A percentile compares a stretch with the other conserved stretches of the same genome.
Evolutionary conservation across 2,888 invertebrate species (phyloP).

Genomic region (Patella caerulea): DNA sequence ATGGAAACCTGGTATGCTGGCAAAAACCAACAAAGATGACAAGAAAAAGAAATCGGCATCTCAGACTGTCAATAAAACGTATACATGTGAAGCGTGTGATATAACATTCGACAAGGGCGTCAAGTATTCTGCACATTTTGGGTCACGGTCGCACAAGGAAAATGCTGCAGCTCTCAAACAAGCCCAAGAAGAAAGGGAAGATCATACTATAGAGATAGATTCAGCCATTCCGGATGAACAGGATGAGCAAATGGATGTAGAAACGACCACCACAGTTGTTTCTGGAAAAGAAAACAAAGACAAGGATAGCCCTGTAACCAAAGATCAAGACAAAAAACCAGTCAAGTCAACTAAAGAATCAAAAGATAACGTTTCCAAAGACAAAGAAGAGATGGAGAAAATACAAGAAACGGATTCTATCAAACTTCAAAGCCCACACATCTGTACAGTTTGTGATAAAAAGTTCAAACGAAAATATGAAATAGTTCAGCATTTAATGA

Average conservation of each 20-base stretch:
- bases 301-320: background rate
- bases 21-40: slow-evolving; percentile 19
- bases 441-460: slow-evolving; percentile 62
- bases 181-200: too few relatives aligned
- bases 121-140: slow-evolving; percentile 54
- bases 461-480: slow-evolving; percentile 62
- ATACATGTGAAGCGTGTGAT: slow-evolving; percentile 48
- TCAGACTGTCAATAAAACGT: slow-evolving; percentile 24
- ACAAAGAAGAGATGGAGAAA: background rate
- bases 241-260: slow-evolving; percentile 22
- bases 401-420: slow-evolving; percentile 8
- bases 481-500: slow-evolving; percentile 77
- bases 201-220: background rate
- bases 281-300: slow-evolving; percentile 14
- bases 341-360: slow-evolving; percentile 15
- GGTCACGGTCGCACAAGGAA: slow-evolving; percentile 34
- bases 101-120: slow-evolving; percentile 48
- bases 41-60: background rate
- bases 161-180: background rate
- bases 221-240: slow-evolving; percentile 10
- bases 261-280: background rate
- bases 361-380: slow-evolving; percentile 17
- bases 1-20: slow-evolving; percentile 74
- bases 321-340: slow-evolving; percentile 25
- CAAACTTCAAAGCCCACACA: slow-evolving; percentile 12